Conservation (phyloP, 2,888 invertebrate genomes). For the Drosophila ezoana region DNA sequence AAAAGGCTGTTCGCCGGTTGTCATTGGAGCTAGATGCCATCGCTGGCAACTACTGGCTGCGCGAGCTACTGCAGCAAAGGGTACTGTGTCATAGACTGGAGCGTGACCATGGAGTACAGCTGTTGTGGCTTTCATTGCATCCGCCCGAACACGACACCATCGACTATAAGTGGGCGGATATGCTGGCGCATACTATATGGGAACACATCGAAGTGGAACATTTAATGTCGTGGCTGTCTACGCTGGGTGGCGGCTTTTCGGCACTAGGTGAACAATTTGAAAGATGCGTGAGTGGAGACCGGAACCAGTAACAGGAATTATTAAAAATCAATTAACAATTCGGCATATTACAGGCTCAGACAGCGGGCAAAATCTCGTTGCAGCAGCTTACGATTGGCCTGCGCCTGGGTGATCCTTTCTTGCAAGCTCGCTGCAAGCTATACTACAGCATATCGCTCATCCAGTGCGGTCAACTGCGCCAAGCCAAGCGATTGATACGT, state of each 20-base stretch:
- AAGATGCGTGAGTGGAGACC: constrained; percentile 88
- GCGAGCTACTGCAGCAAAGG: constrained; percentile 71
- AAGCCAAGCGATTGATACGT: constrained; percentile 88
- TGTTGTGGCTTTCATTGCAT: constrained; percentile 85
- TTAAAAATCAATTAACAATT: background rate
- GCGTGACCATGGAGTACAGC: constrained; percentile 46
- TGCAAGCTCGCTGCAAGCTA: constrained; percentile 93
- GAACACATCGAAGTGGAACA: constrained; percentile 92
- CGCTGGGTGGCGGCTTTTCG: constrained; percentile 98
- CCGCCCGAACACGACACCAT: constrained; percentile 88
- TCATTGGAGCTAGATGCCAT: constrained; percentile 71
- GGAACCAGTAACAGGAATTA: background rate
- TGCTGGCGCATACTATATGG: constrained; percentile 86
- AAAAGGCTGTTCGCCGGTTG: constrained; percentile 50
- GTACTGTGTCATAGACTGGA: constrained; percentile 59
- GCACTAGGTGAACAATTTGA: constrained; percentile 95
- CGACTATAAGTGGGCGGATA: constrained; percentile 89
- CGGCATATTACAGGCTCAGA: constrained; percentile 89
- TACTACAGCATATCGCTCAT: constrained; percentile 95
- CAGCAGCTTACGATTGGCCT: constrained; percentile 93
- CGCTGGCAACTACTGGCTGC: constrained; percentile 70
- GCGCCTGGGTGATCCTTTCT: constrained; percentile 92
- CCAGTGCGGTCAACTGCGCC: constrained; percentile 90
- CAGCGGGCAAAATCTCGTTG: constrained; percentile 94
- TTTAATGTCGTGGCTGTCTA: constrained; percentile 97